Percentiles rank a stretch among this genome's conserved stretches.
phyloP scores from a whole-genome alignment of 1,140 invertebrate genomes.

The Leptinotarsa texana region DNA sequence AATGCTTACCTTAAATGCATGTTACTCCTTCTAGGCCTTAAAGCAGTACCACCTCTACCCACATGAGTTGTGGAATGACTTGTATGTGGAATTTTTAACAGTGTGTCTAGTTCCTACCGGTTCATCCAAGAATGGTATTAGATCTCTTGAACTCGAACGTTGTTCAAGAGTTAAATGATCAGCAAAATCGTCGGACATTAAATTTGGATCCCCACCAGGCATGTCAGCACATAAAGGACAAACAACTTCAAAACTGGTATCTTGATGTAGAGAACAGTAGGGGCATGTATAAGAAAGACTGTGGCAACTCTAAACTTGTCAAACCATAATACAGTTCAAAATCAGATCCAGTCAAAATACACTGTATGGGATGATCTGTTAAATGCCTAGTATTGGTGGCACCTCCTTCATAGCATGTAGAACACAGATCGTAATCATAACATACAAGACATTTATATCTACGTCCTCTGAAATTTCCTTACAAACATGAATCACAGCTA shows the following conservation, averaged over 20 bases:
- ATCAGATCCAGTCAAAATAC: conserved; percentile 94
- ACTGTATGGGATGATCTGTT: conserved; percentile 97
- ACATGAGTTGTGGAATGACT: conserved; percentile 57
- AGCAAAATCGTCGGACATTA: conserved; percentile 96
- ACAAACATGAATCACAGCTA: conserved; percentile 98
- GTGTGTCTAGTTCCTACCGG: conserved; percentile 69
- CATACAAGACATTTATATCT: conserved; percentile 98
- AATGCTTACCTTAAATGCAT: conserved; percentile 81
- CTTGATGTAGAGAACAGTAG: too few species aligned
- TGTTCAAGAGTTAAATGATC: conserved; percentile 95
- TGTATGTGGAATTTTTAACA: conserved; percentile 81
- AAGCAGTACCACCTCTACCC: conserved; percentile 59
- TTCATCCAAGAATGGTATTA: conserved; percentile 89
- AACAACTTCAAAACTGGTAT: too few species aligned
- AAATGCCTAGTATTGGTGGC: conserved; percentile 91
- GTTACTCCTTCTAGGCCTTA: conserved; percentile 78
- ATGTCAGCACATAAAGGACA: conserved; percentile 95
- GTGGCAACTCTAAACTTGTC: too few species aligned
- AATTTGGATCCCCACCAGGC: conserved; percentile 95
- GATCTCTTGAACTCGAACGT: conserved; percentile 80
- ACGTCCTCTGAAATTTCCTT: conserved; percentile 95
- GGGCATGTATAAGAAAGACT: too few species aligned
- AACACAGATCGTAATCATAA: conserved; percentile 98
- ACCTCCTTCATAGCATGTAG: conserved; percentile 92
- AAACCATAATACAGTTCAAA: too few species aligned